Evolutionary conservation across 2,797 vertebrate genomes (phyloP).

Genomic region (Craterocephalus amniculus): DNA sequence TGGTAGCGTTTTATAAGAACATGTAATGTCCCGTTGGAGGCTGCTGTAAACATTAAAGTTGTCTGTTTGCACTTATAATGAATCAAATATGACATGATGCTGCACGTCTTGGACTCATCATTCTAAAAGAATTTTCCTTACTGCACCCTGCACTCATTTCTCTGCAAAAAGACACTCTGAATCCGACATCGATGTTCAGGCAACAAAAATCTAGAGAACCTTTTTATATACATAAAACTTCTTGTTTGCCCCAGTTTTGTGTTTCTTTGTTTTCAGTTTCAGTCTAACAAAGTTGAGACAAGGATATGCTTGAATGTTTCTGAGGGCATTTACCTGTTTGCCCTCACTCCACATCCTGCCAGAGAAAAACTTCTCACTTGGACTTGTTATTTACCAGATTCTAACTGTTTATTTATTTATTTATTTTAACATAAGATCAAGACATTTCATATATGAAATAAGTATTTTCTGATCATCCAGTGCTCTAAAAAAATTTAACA

Average conservation of each 20-base stretch:
- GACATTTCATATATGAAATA: slow-evolving; percentile 16
- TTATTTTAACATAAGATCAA: slow-evolving; percentile 48
- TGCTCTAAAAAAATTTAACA: slow-evolving; percentile 15
- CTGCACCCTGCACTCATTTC: slow-evolving; percentile 16
- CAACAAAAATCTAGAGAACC: slow-evolving; percentile 25
- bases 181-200: slow-evolving; percentile 57
- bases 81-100: slow-evolving; percentile 30
- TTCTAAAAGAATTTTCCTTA: slow-evolving; percentile 37
- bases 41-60: slow-evolving; percentile 35
- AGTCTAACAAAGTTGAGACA: slow-evolving; percentile 25
- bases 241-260: slow-evolving; percentile 24
- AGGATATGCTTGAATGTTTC: slow-evolving; percentile 36
- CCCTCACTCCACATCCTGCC: slow-evolving; percentile 28
- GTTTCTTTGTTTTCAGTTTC: slow-evolving; percentile 44
- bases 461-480: slow-evolving; percentile 22
- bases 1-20: slow-evolving; percentile 22
- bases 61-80: slow-evolving; percentile 34
- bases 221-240: slow-evolving; percentile 4
- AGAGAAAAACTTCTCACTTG: slow-evolving; percentile 45
- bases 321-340: slow-evolving; percentile 36
- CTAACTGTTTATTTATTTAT: slow-evolving; percentile 11
- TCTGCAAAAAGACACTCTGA: slow-evolving; percentile 37
- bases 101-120: slow-evolving; percentile 37
- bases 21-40: slow-evolving; percentile 21
- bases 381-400: slow-evolving; percentile 65